These are phyloP conservation scores for Haliclystus octoradiatus DNA, from an alignment of 30 jellyfish, hydroid and myxozoan species.

Conservation along the genomic window DNA sequence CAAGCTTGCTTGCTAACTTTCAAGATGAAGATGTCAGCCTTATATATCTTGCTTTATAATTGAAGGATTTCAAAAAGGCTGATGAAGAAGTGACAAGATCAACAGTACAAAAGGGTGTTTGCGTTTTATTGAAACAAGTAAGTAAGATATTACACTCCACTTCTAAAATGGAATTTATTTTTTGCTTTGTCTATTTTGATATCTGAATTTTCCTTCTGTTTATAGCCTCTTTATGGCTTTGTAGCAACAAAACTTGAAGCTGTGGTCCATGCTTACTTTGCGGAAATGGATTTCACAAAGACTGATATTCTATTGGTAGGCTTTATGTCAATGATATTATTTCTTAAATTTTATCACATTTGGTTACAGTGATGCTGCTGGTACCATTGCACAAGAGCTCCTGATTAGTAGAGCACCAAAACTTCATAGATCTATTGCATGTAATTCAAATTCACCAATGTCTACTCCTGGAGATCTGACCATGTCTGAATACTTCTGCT, in stretches of 20 bases:
- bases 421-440: no score
- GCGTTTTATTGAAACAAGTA: slow-evolving; percentile 54
- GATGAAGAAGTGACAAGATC: slow-evolving; percentile 79
- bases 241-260: slow-evolving; percentile 60
- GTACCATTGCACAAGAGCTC: not conserved
- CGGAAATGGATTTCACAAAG: slow-evolving; percentile 78
- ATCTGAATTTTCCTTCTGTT: not conserved
- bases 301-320: slow-evolving; percentile 66
- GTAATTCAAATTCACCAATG: no score
- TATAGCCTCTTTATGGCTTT: slow-evolving; percentile 75
- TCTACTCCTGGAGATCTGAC: no score
- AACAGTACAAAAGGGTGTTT: slow-evolving; percentile 91
- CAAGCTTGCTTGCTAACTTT: no score
- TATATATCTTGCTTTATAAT: no score
- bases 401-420: no score
- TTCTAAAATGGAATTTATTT: no score
- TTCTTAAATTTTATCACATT: not conserved
- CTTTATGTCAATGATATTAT: not conserved
- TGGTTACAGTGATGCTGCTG: not conserved
- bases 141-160: not conserved
- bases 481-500: no score
- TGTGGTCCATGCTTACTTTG: slow-evolving; percentile 88
- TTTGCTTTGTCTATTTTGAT: no score
- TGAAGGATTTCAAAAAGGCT: slow-evolving; percentile 59
- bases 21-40: no score